A percentile compares a stretch with the other conserved stretches of the same genome.
Conservation (phyloP, 2,113 vertebrate genomes). For the Leuciscus idus region DNA sequence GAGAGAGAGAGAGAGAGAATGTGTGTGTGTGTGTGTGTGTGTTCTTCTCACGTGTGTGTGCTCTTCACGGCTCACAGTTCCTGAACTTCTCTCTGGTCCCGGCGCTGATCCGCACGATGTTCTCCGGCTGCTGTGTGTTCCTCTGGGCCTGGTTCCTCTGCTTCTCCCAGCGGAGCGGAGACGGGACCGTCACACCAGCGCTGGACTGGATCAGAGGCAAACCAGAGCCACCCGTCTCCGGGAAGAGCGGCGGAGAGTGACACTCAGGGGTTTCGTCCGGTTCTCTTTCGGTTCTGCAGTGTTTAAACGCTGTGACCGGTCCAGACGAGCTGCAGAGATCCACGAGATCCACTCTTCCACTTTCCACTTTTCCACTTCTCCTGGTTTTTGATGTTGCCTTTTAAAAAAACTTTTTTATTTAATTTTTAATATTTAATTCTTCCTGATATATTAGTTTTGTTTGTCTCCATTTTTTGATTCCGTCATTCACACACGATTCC, state of each 20-base stretch:
- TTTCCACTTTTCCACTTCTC: not conserved
- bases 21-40: not conserved
- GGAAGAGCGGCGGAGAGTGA: not conserved
- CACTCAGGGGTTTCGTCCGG: not conserved
- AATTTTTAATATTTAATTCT: not conserved
- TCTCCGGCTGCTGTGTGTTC: slow-evolving; percentile 86
- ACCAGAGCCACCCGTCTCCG: not conserved
- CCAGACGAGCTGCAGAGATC: not conserved
- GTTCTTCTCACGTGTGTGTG: not conserved
- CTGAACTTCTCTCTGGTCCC: slow-evolving; percentile 89
- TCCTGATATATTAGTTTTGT: not conserved
- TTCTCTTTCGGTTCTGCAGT: not conserved
- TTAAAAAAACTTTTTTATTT: not conserved
- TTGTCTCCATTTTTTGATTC: not conserved
- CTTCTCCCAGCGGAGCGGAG: slow-evolving; percentile 85
- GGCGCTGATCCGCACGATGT: slow-evolving; percentile 82
- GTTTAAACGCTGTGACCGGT: not conserved
- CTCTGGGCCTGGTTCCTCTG: slow-evolving; percentile 92
- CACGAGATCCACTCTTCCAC: not conserved
- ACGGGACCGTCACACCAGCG: slow-evolving; percentile 79
- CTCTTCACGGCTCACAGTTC: slow-evolving; percentile 69
- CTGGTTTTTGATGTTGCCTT: not conserved
- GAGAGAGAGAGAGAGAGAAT: too few species aligned
- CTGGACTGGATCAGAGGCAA: slow-evolving; percentile 67
- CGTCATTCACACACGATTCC: not conserved